Conservation (phyloP, 2,888 invertebrate species). For the Sacculina carcini region DNA sequence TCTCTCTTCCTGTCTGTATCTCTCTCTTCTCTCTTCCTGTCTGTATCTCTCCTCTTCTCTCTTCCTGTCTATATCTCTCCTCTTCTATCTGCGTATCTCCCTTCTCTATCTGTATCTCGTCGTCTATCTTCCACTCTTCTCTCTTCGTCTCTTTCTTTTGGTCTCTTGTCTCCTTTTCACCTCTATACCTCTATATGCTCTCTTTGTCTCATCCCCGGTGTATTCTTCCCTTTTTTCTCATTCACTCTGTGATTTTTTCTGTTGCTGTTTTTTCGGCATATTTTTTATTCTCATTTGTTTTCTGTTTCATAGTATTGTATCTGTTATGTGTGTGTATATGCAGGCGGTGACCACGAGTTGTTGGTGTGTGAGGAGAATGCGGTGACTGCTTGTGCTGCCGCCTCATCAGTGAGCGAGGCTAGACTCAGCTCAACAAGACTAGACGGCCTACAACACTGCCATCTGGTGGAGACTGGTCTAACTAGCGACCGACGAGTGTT, state of each 20-base stretch:
- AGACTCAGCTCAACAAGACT: conserved; percentile 21
- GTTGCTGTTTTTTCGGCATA: background rate
- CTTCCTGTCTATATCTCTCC: too few relatives aligned
- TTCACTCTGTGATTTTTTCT: background rate
- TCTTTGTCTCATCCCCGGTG: too few relatives aligned
- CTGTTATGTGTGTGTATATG: background rate
- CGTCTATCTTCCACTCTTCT: too few relatives aligned
- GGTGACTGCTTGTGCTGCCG: conserved; percentile 25
- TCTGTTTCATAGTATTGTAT: background rate
- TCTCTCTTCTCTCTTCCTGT: too few relatives aligned
- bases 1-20: background rate
- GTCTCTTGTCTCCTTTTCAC: too few relatives aligned
- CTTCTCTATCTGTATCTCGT: too few relatives aligned
- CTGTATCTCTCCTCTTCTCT: too few relatives aligned
- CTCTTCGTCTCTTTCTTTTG: too few relatives aligned
- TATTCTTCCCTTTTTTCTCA: background rate
- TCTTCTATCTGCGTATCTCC: too few relatives aligned
- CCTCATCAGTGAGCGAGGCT: conserved; percentile 24
- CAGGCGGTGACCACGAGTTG: conserved; percentile 28
- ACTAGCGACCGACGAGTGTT: conserved; percentile 16
- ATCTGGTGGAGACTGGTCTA: conserved; percentile 19
- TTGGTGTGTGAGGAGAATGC: conserved; percentile 33
- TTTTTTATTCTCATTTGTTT: background rate
- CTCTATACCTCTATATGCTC: too few relatives aligned
- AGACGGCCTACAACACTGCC: conserved; percentile 20